Evolutionary conservation across 2,888 invertebrate genomes (phyloP), one percentile per base, ranked within the genome.

Genomic region (Agrotis clavis): DNA sequence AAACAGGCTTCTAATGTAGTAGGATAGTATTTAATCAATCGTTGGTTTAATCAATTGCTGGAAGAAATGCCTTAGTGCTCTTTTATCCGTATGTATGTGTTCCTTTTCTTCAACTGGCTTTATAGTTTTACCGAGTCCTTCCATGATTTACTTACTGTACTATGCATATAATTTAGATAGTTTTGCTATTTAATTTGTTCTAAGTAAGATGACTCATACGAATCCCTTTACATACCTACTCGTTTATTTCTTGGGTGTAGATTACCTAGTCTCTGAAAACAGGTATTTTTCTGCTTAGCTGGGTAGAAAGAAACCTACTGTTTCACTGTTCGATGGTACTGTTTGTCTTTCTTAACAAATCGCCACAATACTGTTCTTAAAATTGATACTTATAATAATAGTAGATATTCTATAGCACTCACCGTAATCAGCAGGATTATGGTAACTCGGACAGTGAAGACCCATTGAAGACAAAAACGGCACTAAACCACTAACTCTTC

Each of bases 341-440:
- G 13, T 35, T 53, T 59, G 25, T 16, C 14, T 73, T 47, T 51
- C 9, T 47, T 79, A 62, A 35, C 9, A n/a, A 59, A 57, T 48
- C 3, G 25, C 53, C 18, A 47, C 21, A 4, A 56, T 21, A 4
- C 56, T n/a, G 25, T 35, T 35, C 35, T 35, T 35, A 35, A 35
- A 41, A 30, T 13, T 9, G 16, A 16, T 18, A 57, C 50, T 19
- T 5, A 35, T 41, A 41, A 41, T 41, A 16, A 35, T 13, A 1
- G 0, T 53, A 25, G 14, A 1, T 16, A 48, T 47, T 60, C 16
- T 13, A 1, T 6, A 13, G 61, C 11, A 87, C 96, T 96, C 92
- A 98, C 98, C 98, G 92, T 99, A 99, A 97, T 99, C 99, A 67
- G 99, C 99, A 64, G 99, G 99, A 94, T 99, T 99, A 96, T 99